Conservation (phyloP, 1,140 invertebrate genomes). For the Heliconius congener region DNA sequence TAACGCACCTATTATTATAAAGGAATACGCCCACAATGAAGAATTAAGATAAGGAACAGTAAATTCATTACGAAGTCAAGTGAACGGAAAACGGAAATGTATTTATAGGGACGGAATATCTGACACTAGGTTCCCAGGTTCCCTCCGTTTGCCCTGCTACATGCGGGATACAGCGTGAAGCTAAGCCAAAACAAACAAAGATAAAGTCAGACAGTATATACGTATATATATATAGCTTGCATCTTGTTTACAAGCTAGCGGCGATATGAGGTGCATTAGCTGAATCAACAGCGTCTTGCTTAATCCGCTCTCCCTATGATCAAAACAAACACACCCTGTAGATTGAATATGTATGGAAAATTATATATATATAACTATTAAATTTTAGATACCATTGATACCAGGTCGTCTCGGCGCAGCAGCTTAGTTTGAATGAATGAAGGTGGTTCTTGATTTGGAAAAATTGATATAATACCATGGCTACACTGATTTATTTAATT, state of each 20-base stretch:
- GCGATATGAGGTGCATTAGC: slow-evolving; percentile 76
- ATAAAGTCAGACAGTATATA: neutral
- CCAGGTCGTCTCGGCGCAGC: too few relatives aligned
- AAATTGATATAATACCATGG: too few relatives aligned
- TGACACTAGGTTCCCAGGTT: too few relatives aligned
- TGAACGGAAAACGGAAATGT: too few relatives aligned
- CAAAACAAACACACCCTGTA: slow-evolving; percentile 22
- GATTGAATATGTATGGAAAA: neutral
- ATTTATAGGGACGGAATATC: too few relatives aligned
- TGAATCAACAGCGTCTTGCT: slow-evolving; percentile 60
- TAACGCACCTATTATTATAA: too few relatives aligned
- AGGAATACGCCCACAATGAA: neutral
- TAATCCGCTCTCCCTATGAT: slow-evolving; percentile 55
- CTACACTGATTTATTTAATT: too few relatives aligned
- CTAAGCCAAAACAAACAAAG: too few relatives aligned
- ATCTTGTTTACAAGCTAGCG: slow-evolving; percentile 62
- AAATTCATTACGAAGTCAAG: neutral
- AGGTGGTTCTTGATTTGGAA: too few relatives aligned
- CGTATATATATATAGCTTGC: neutral
- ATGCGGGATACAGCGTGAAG: too few relatives aligned
- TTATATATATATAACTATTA: neutral
- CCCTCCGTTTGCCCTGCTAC: too few relatives aligned
- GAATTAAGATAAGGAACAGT: neutral
- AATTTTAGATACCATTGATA: neutral
- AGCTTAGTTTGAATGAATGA: too few relatives aligned